Base-by-base conservation (phyloP, 2,888 invertebrate species). In the Perizoma flavofasciatum region DNA sequence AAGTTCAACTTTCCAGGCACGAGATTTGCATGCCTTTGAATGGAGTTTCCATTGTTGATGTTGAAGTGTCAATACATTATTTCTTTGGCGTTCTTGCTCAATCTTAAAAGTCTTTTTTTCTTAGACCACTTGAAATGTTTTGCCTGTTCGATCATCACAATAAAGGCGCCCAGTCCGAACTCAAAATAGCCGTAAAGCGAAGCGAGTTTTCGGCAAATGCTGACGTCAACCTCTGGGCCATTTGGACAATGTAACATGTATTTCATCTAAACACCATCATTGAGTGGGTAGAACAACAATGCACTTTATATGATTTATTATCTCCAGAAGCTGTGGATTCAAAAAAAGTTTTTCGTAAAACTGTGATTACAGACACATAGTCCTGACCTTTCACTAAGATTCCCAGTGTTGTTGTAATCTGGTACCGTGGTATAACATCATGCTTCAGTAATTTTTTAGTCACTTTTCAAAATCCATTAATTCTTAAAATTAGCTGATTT, bases 191-290 rank as follows among this genome's bases (percentile, higher is more conserved):
- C 69, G 66, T 72, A 69, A 47, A 61, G 48, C 61, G 58, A 56
- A 74, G 74, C 73, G 81, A 78, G 81, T 78, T 85, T 87, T 84
- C 81, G 81, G 82, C 81, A 79, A 81, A 78, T 74, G 75, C 71
- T 86, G 83, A 88, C 88, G 87, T 89, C 88, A 86, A 72, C 65
- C 63, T 69, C 63, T 73, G 55, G 75, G 83, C 82, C 82, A 83
- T 85, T 86, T 85, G 85, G 84, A 77, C 77, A 84, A 75, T 82
- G 81, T 84, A 72, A 75, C 68, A 68, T 58, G 72, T 66, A 71
- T 67, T 61, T 66, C 34, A 57, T 60, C 52, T 55, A 32, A 63
- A 65, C 55, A 66, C 65, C 58, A 66, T 61, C 48, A 52, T 48
- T 67, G 51, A 60, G 55, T 61, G 40, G 55, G 58, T 51, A 57